These are phyloP conservation scores for Suricata suricatta DNA, from an alignment of 2,113 vertebrate genomes.

Conservation along the genomic window DNA sequence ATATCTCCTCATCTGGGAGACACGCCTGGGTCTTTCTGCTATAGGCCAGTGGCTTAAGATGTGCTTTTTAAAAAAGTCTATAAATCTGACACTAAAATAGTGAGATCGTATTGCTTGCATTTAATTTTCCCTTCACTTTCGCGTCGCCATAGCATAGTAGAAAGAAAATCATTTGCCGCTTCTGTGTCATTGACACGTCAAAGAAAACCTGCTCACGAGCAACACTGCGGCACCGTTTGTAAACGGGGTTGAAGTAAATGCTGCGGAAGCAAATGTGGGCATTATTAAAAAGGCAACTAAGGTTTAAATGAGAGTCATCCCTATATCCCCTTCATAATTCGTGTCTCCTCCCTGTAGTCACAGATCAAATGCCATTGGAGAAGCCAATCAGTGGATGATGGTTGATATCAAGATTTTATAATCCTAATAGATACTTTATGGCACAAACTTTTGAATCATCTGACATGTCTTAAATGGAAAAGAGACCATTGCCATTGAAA, in stretches of 20 bases:
- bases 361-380: slow-evolving; percentile 41
- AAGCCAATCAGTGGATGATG: not conserved
- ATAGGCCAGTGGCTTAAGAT: not conserved
- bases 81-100: slow-evolving; percentile 12
- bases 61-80: not conserved
- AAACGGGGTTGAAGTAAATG: slow-evolving; percentile 61
- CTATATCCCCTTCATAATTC: slow-evolving; percentile 66
- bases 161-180: not conserved
- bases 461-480: slow-evolving; percentile 42
- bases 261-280: slow-evolving; percentile 41
- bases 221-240: slow-evolving; percentile 67
- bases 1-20: not conserved
- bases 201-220: slow-evolving; percentile 52
- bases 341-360: slow-evolving; percentile 34
- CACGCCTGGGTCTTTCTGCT: not conserved
- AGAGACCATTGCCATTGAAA: not conserved
- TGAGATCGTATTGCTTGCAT: not conserved
- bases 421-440: not conserved
- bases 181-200: slow-evolving; percentile 19
- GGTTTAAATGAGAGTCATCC: slow-evolving; percentile 71
- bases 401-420: not conserved
- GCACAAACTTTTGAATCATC: not conserved
- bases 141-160: not conserved
- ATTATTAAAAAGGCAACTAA: slow-evolving; percentile 75
- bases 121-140: slow-evolving; percentile 28